Evolutionary conservation across 2,888 invertebrate species (phyloP).

Genomic region (Ganaspis brasiliensis): DNA sequence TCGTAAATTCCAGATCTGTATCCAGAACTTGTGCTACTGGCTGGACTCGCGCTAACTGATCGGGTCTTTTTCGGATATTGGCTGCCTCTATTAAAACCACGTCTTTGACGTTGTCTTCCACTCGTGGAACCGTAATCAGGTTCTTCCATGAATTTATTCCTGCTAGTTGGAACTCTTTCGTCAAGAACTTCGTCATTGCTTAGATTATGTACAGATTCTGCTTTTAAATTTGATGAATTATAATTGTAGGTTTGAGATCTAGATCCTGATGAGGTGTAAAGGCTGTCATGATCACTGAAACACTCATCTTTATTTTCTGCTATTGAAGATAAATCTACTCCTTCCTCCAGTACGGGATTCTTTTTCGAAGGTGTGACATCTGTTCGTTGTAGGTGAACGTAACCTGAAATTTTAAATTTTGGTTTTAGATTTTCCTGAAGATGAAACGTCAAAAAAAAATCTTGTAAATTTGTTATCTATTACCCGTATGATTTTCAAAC

Average conservation of each 20-base stretch:
- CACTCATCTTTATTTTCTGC: conserved; percentile 63
- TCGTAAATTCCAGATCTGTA: conserved; percentile 78
- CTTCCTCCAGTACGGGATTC: conserved; percentile 52
- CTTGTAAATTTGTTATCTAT: no score
- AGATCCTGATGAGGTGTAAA: background rate
- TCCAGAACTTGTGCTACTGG: conserved; percentile 80
- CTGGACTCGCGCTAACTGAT: conserved; percentile 60
- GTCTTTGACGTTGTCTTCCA: conserved; percentile 41
- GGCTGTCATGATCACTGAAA: conserved; percentile 65
- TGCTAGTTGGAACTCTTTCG: background rate
- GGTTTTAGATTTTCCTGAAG: no score
- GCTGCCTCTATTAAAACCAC: conserved; percentile 40
- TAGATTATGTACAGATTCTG: conserved; percentile 70
- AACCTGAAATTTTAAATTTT: conserved; percentile 81
- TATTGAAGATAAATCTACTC: conserved; percentile 63
- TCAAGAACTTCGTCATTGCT: conserved; percentile 63
- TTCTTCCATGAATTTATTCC: conserved; percentile 24
- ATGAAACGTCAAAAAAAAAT: no score
- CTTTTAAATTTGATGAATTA: background rate
- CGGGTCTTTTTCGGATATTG: conserved; percentile 25
- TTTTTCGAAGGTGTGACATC: conserved; percentile 76
- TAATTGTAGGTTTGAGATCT: background rate
- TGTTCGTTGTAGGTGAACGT: conserved; percentile 82
- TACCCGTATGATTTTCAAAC: no score
- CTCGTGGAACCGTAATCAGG: conserved; percentile 55